A percentile compares a stretch with the other conserved stretches of the same genome.
These are phyloP conservation scores for Tokudaia muenninki DNA, from an alignment of 2,797 vertebrate genomes.

Conservation along the genomic window DNA sequence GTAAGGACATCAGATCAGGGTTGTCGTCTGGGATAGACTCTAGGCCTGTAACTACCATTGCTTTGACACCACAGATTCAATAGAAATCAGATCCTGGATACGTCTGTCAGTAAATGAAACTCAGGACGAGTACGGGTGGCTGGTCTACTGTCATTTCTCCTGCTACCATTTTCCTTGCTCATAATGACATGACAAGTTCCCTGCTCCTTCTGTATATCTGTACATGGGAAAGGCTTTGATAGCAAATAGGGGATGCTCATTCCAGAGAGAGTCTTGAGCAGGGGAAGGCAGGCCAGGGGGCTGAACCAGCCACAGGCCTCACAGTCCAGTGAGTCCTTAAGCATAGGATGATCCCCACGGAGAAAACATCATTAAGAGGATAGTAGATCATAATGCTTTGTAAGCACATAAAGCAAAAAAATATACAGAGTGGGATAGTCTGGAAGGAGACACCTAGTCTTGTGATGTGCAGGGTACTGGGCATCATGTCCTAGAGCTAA, in stretches of 20 bases:
- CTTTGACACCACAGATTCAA: too few species aligned
- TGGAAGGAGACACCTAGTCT: background rate
- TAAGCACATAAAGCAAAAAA: background rate
- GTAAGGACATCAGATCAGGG: background rate
- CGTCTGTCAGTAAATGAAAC: background rate
- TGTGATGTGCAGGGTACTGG: background rate
- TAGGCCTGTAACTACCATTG: background rate
- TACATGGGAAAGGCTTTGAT: background rate
- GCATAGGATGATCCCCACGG: too few species aligned
- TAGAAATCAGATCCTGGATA: background rate
- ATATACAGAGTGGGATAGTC: too few species aligned
- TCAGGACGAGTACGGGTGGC: background rate
- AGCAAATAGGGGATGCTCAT: background rate
- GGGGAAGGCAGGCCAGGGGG: background rate
- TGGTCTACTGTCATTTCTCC: background rate
- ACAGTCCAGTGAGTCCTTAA: background rate
- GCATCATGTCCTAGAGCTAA: background rate
- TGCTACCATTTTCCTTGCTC: background rate
- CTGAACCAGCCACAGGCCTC: too few species aligned
- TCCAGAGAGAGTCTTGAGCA: background rate
- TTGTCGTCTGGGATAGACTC: background rate
- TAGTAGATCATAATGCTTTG: background rate
- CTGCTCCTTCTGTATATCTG: background rate
- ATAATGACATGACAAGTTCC: too few species aligned
- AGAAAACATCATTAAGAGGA: background rate